Conservation (phyloP, 2,113 vertebrate genomes). For the Oryzias melastigma region DNA sequence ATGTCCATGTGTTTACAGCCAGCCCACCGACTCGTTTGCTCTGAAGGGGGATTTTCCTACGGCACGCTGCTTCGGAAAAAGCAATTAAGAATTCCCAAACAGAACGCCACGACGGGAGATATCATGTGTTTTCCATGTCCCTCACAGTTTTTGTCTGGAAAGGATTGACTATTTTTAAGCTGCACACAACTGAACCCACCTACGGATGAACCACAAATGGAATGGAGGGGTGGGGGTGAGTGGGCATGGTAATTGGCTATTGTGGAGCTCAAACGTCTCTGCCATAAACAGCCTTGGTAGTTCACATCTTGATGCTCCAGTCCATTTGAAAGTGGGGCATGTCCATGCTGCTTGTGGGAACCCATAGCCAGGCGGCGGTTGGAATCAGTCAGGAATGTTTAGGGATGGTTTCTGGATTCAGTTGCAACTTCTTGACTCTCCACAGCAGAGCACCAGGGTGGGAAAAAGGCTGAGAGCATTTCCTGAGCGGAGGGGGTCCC, state of each 20-base stretch:
- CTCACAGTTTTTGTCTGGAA: slow-evolving; percentile 66
- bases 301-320: slow-evolving; percentile 67
- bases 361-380: slow-evolving; percentile 63
- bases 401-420: slow-evolving; percentile 72
- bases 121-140: slow-evolving; percentile 68
- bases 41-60: slow-evolving; percentile 79
- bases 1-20: slow-evolving; percentile 64
- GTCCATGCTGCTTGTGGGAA: slow-evolving; percentile 72
- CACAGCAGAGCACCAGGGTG: slow-evolving; percentile 73
- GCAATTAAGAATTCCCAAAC: slow-evolving; percentile 80
- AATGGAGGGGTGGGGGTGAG: slow-evolving; percentile 55
- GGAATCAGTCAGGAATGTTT: slow-evolving; percentile 75
- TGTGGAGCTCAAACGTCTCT: slow-evolving; percentile 67
- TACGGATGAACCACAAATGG: slow-evolving; percentile 66
- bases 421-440: slow-evolving; percentile 70
- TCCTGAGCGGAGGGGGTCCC: slow-evolving; percentile 78
- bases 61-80: slow-evolving; percentile 75
- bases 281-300: slow-evolving; percentile 67
- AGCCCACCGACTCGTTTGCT: slow-evolving; percentile 59
- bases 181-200: slow-evolving; percentile 67
- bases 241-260: slow-evolving; percentile 69
- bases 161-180: slow-evolving; percentile 76
- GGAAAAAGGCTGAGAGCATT: slow-evolving; percentile 77
- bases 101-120: slow-evolving; percentile 74
- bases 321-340: slow-evolving; percentile 60